These are phyloP conservation scores for Drosophila mercatorum DNA, from an alignment of 2,888 invertebrate species.

Conservation along the genomic window DNA sequence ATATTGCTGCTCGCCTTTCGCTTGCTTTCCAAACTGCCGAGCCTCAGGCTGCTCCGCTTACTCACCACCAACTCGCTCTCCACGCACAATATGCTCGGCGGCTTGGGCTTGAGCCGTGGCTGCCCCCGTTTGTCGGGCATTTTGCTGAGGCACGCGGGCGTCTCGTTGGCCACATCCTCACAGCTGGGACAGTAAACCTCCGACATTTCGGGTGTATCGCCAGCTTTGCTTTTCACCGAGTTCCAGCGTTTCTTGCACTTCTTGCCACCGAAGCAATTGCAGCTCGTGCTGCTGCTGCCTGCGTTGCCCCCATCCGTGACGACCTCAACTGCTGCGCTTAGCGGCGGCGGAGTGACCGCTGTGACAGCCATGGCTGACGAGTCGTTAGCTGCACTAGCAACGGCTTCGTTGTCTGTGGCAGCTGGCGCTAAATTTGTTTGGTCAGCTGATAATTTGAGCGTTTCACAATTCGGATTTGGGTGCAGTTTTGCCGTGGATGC, in stretches of 20 bases:
- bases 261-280: slow-evolving; percentile 83
- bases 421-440: slow-evolving; percentile 21
- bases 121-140: slow-evolving; percentile 80
- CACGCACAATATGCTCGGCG: slow-evolving; percentile 82
- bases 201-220: slow-evolving; percentile 85
- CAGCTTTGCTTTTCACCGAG: slow-evolving; percentile 45
- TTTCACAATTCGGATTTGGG: slow-evolving; percentile 79
- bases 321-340: slow-evolving; percentile 61
- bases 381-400: not conserved
- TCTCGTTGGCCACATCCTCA: slow-evolving; percentile 82
- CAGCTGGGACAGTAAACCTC: slow-evolving; percentile 87
- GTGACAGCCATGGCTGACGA: slow-evolving; percentile 38
- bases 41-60: slow-evolving; percentile 67
- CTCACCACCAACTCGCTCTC: slow-evolving; percentile 83
- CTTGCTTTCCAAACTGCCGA: slow-evolving; percentile 46
- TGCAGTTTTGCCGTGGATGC: slow-evolving; percentile 84
- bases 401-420: slow-evolving; percentile 17
- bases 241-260: slow-evolving; percentile 83
- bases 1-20: slow-evolving; percentile 50
- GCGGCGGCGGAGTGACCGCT: slow-evolving; percentile 58
- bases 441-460: slow-evolving; percentile 51
- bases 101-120: slow-evolving; percentile 78
- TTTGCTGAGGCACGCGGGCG: slow-evolving; percentile 86
- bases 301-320: slow-evolving; percentile 46
- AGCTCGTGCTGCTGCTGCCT: slow-evolving; percentile 77